These are phyloP conservation scores for Rhyzopertha dominica DNA, from an alignment of 1,140 invertebrate species.

Conservation along the genomic window DNA sequence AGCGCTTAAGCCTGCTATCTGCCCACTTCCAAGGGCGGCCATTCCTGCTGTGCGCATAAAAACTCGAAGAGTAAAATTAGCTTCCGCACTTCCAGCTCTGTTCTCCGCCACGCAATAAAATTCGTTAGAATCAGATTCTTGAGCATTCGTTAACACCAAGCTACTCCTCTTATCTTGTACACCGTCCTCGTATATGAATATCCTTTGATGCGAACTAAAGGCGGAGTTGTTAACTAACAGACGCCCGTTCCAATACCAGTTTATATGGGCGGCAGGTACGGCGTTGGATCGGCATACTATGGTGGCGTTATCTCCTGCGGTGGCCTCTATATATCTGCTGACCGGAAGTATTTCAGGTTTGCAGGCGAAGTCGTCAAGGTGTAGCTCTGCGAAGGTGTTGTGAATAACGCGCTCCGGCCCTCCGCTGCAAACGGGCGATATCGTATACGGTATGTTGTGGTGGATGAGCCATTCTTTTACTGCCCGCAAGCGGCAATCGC, in stretches of 20 bases:
- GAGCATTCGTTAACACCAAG: constrained; percentile 79
- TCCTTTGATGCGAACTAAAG: constrained; percentile 74
- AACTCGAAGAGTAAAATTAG: constrained; percentile 84
- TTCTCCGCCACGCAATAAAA: constrained; percentile 91
- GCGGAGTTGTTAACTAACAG: constrained; percentile 72
- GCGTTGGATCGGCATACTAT: constrained; percentile 74
- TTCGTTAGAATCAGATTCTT: constrained; percentile 80
- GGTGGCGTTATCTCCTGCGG: constrained; percentile 78
- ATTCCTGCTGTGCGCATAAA: constrained; percentile 69
- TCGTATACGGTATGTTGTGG: constrained; percentile 74
- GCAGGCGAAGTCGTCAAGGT: constrained; percentile 82
- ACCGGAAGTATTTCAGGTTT: constrained; percentile 74
- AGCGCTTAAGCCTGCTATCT: constrained; percentile 79
- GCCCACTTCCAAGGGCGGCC: constrained; percentile 72
- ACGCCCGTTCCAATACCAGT: constrained; percentile 83
- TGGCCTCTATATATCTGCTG: constrained; percentile 69
- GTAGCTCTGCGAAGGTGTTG: constrained; percentile 66
- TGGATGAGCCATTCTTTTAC: constrained; percentile 79
- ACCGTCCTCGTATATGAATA: constrained; percentile 74
- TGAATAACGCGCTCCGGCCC: constrained; percentile 63
- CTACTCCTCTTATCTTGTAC: constrained; percentile 68
- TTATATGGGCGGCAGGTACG: constrained; percentile 73
- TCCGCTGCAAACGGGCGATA: constrained; percentile 67
- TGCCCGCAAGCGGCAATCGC: constrained; percentile 78
- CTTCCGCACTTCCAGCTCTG: constrained; percentile 83